Evolutionary conservation across 2,797 vertebrate genomes (phyloP), one percentile per base, ranked within the genome.

Genomic region (Argya squamiceps): DNA sequence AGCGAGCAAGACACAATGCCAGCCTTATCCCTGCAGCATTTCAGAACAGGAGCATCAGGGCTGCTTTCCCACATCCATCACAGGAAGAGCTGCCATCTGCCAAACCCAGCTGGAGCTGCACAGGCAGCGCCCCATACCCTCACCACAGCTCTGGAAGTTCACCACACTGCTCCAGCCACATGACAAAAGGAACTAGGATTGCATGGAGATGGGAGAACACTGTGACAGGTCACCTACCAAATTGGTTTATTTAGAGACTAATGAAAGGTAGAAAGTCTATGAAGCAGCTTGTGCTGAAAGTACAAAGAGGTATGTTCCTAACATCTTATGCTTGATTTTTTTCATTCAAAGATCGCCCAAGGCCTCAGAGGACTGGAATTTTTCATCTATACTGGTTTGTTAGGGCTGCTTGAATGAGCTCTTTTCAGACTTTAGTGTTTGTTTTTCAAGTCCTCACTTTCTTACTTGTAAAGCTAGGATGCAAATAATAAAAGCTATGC

Each of bases 91-190:
- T 76, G 21, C 59, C 22, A 58, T 56, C 41, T 43, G 50, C 67
- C 79, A 92, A 84, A 36, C 10, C 6, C 74, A 59, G 21, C 27
- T 71, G 53, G 20, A 81, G 24, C 67, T 84, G 41, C 39, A 19
- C 1, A 3, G 13, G 20, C 7, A 77, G 18, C 0, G 0, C 13
- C 18, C 17, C 7, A 0, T 12, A 37, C 12, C 15, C 43, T 39
- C 46, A 26, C 24, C 4, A 2, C 29, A 34, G 39, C 23, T 62
- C 50, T 36, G 32, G 3, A 34, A 27, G 24, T 11, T 47, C 56
- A 65, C 9, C 27, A 12, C 6, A 1, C 13, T 1, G 0, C 37
- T 58, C 16, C 1, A 3, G 36, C 17, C 23, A 11, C 24, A 30
- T 4, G 0, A 5, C 21, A n/a, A 73, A 74, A 52, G 16, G 22